A percentile compares a stretch with the other conserved stretches of the same genome.
phyloP scores from a whole-genome alignment of 2,797 vertebrate species.

The Nannoperca obscura region DNA sequence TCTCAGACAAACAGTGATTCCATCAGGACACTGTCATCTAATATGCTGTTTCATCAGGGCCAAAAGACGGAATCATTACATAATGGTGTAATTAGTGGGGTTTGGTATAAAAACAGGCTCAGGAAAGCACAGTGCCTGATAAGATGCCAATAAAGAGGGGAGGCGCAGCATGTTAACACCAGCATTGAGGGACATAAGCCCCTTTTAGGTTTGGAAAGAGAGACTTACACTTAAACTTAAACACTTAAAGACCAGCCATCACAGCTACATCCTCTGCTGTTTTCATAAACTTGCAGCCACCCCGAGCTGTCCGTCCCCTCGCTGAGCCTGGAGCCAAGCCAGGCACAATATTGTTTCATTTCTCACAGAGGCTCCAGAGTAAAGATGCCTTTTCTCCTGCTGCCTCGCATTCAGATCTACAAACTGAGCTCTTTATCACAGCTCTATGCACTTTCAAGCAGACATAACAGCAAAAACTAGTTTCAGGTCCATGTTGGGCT shows the following conservation, averaged over 20 bases:
- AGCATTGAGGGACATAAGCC: constrained; percentile 47
- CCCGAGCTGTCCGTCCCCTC: constrained; percentile 48
- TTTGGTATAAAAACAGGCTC: constrained; percentile 69
- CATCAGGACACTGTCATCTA: constrained; percentile 36
- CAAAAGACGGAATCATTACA: constrained; percentile 59
- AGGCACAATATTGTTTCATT: constrained; percentile 74
- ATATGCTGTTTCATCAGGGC: constrained; percentile 50
- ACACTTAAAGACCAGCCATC: constrained; percentile 55
- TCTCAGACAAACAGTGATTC: constrained; percentile 40
- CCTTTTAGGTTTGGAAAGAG: constrained; percentile 44
- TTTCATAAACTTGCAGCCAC: constrained; percentile 76
- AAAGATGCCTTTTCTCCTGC: constrained; percentile 50
- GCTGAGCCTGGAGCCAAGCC: constrained; percentile 65
- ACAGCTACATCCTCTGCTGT: constrained; percentile 65
- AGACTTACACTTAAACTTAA: neutral
- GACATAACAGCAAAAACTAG: constrained; percentile 8
- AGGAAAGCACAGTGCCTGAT: constrained; percentile 55
- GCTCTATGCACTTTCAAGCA: constrained; percentile 21
- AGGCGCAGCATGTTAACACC: constrained; percentile 53
- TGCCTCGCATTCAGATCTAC: constrained; percentile 40
- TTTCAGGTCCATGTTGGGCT: constrained; percentile 1
- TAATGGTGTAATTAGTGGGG: constrained; percentile 68
- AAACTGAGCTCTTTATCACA: constrained; percentile 49
- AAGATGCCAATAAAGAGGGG: constrained; percentile 58
- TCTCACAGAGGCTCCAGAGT: constrained; percentile 53